Base-by-base conservation (phyloP, 2,797 vertebrate genomes). In the Sebastes jordani region DNA sequence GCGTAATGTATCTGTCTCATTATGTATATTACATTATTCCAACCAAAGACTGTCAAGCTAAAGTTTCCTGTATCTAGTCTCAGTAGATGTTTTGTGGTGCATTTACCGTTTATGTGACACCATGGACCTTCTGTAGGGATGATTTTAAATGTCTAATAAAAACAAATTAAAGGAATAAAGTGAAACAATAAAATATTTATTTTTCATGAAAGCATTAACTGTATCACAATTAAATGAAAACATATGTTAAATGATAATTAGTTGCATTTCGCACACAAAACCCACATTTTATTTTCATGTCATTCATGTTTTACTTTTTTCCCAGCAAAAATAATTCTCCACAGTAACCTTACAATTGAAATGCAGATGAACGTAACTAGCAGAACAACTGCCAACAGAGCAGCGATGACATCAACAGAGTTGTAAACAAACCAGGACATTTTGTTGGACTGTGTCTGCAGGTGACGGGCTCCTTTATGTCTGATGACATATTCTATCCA, bases 401-500 rank as follows among this genome's bases (percentile, higher is more conserved):
- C 71, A 16, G 59, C 16, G 0, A 94, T 66, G 25, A 95, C 93
- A 74, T 95, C 95, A n/a, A 94, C 2, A 42, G 88, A 92, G 66
- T 93, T 66, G 81, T 95, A 95, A 29, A 89, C 80, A 63, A 93
- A 90, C 93, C 93, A 95, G 46, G 92, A 90, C 95, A 95, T 93
- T 87, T 92, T 95, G 86, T 84, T 76, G 11, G 93, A 84, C 4
- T 82, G 71, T 2, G 94, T 77, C 65, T 91, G 83, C 71, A 96
- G 89, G 78, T 95, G 94, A 75, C 36, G 75, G 1, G 95, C 94
- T 63, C 95, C 95, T 93, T 91, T 90, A 82, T 96, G 92, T 81
- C 93, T 94, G 20, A 96, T 95, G 4, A 96, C 95, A 71, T 92
- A 95, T 85, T 96, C 94, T 14, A 95, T 95, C 95, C 95, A 96